These are phyloP conservation scores for Phthorimaea operculella DNA, from an alignment of 1,140 invertebrate species.

Conservation along the genomic window DNA sequence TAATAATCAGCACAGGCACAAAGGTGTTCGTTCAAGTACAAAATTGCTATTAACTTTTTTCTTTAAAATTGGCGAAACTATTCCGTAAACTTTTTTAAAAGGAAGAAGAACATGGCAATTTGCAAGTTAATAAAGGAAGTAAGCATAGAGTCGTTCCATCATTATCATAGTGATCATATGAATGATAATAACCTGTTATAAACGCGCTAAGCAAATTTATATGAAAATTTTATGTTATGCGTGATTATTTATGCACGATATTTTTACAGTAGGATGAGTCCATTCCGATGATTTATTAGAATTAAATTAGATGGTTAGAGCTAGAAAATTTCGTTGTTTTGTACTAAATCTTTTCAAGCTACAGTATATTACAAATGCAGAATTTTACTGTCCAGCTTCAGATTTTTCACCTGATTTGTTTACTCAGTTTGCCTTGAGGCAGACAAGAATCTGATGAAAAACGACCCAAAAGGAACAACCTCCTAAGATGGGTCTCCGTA, in stretches of 20 bases:
- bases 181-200: constrained; percentile 1
- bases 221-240: constrained; percentile 3
- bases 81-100: constrained; percentile 14
- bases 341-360: too few species aligned
- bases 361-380: too few species aligned
- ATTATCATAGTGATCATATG: constrained; percentile 1
- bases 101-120: constrained; percentile 26
- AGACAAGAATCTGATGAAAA: constrained; percentile 18
- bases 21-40: too few species aligned
- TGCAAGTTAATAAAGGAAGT: constrained; percentile 28
- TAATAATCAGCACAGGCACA: too few species aligned
- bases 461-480: constrained; percentile 25
- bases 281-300: too few species aligned
- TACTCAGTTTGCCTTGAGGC: too few species aligned
- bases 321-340: too few species aligned
- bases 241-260: not conserved
- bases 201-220: not conserved
- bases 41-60: not conserved
- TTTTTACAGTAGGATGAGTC: too few species aligned
- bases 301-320: too few species aligned
- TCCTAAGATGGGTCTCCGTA: constrained; percentile 17
- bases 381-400: too few species aligned
- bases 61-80: not conserved
- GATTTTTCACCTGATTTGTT: too few species aligned
- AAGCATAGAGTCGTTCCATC: constrained; percentile 11